A percentile compares a stretch with the other conserved stretches of the same genome.
Conservation (phyloP, 30 jellyfish, hydroid and myxozoan genomes). For the Cassiopea xamachana region DNA sequence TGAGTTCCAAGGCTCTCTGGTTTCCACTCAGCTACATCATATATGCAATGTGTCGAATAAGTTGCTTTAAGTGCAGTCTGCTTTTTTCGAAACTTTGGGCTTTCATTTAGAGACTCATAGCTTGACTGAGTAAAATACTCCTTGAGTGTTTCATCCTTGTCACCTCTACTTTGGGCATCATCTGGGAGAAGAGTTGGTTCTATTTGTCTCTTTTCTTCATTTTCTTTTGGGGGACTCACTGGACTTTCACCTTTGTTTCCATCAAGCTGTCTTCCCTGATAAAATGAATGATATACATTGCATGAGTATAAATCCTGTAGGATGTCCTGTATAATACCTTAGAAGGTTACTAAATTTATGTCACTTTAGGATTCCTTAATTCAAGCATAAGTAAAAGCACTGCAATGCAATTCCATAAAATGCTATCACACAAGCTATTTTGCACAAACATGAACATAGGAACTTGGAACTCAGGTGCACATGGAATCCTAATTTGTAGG, state of each 20-base stretch:
- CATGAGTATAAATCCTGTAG: too few species aligned
- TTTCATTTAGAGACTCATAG: constrained; percentile 61
- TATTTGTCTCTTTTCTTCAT: background rate
- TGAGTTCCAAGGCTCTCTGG: constrained; percentile 76
- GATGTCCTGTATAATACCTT: background rate
- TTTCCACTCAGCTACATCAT: constrained; percentile 65
- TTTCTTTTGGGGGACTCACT: constrained; percentile 31
- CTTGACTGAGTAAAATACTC: constrained; percentile 28
- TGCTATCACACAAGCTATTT: too few species aligned
- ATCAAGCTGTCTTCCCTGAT: constrained; percentile 30
- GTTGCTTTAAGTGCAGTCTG: constrained; percentile 14
- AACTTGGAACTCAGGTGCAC: too few species aligned
- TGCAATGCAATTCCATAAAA: too few species aligned
- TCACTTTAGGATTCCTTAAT: too few species aligned
- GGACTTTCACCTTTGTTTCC: constrained; percentile 50
- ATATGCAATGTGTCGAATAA: constrained; percentile 42
- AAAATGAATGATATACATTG: background rate
- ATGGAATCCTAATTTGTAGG: too few species aligned
- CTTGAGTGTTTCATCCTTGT: background rate
- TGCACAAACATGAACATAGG: too few species aligned
- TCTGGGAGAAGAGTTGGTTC: constrained; percentile 51
- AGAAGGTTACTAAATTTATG: background rate
- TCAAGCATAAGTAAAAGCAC: too few species aligned
- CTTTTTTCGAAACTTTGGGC: constrained; percentile 44
- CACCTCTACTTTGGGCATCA: background rate